phyloP scores from a whole-genome alignment of 2,797 vertebrate species.

The Dicrostonyx torquatus region DNA sequence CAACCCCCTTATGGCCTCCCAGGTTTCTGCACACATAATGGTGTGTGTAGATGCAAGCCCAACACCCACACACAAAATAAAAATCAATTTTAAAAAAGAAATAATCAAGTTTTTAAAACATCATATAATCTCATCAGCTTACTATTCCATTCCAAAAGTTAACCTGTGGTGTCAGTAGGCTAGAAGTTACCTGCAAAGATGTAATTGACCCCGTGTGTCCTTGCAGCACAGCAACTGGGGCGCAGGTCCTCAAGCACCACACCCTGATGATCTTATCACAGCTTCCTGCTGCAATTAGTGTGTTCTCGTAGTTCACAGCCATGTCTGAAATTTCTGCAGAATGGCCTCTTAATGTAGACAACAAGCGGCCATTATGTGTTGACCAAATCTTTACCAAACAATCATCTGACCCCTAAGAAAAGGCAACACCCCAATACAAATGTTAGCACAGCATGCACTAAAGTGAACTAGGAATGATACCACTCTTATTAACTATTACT shows the following conservation, averaged over 20 bases:
- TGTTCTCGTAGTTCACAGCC: conserved; percentile 98
- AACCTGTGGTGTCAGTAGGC: not conserved
- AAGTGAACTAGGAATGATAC: not conserved
- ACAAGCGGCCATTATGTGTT: conserved; percentile 95
- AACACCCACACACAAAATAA: not conserved
- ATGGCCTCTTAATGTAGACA: conserved; percentile 96
- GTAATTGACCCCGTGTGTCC: conserved; percentile 98
- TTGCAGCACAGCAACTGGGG: conserved; percentile 96
- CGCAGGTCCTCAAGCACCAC: conserved; percentile 98
- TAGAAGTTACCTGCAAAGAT: conserved; percentile 93
- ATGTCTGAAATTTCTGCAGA: conserved; percentile 99
- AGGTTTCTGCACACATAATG: not conserved
- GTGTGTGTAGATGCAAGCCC: no score
- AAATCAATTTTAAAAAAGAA: not conserved
- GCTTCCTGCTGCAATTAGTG: conserved; percentile 97
- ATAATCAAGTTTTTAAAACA: conserved; percentile 22
- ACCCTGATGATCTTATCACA: conserved; percentile 98
- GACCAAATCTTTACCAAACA: conserved; percentile 99
- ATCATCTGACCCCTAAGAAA: conserved; percentile 95
- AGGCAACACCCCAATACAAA: conserved; percentile 50
- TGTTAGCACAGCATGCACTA: conserved; percentile 11
- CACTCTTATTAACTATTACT: not conserved
- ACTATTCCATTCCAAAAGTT: conserved; percentile 18
- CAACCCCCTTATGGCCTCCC: not conserved
- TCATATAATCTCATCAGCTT: not conserved